These are phyloP conservation scores for Lytechinus variegatus DNA, from an alignment of 35 echinoderm and acorn worm species.

Conservation along the genomic window DNA sequence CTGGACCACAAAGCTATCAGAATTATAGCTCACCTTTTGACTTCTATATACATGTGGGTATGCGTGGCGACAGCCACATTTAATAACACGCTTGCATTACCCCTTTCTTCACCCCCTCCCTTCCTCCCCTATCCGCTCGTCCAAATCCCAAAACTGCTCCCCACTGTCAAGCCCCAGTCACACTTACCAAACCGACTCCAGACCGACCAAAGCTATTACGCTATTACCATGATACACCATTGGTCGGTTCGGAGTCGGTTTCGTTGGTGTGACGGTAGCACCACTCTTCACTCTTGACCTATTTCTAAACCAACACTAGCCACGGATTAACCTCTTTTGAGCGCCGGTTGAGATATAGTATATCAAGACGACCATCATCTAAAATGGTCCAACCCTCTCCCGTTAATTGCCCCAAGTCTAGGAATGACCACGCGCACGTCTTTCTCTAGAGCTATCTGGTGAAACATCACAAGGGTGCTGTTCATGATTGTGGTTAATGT, in stretches of 20 bases:
- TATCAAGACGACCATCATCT: neutral
- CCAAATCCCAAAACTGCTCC: neutral
- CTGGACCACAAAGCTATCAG: too few relatives aligned
- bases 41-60: too few relatives aligned
- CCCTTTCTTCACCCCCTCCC: neutral
- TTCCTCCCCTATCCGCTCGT: neutral
- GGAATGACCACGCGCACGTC: conserved; percentile 24
- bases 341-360: conserved; percentile 3
- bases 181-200: too few relatives aligned
- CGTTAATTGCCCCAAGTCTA: conserved; percentile 7
- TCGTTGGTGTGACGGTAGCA: too few relatives aligned
- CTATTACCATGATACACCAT: too few relatives aligned
- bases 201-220: too few relatives aligned
- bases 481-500: too few relatives aligned
- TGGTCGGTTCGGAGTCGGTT: too few relatives aligned
- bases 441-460: neutral
- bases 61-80: too few relatives aligned
- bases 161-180: neutral
- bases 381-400: neutral
- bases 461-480: neutral
- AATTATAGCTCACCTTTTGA: too few relatives aligned
- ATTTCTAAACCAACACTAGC: neutral
- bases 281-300: neutral
- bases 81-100: too few relatives aligned
- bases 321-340: conserved; percentile 25